Evolutionary conservation across 2,888 invertebrate genomes (phyloP), one percentile per base, ranked within the genome.

Genomic region (Hanleya hanleyi): DNA sequence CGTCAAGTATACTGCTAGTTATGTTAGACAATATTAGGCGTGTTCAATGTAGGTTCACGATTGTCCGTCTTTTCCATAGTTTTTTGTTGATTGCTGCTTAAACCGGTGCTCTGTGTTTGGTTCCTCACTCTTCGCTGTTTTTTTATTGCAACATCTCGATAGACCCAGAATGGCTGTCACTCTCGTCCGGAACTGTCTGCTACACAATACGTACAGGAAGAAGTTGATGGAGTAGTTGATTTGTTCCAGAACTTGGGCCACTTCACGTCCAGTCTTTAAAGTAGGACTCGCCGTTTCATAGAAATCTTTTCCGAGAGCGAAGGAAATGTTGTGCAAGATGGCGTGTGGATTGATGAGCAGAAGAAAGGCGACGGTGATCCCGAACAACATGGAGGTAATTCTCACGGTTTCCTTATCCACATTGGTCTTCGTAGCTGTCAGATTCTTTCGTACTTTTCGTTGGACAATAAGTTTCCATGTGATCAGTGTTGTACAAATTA

Each of bases 171-270:
- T 32, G 26, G 74, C 67, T 15, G 73, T 26, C 5, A 79, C 75
- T 0, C 77, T 61, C 12, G 62, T 64, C 15, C 84, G 72, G 66
- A 84, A 86, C 32, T 74, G 65, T n/a, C 68, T 61, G 26, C 83
- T 81, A 61, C 81, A 79, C n/a, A 83, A 68, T 3, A 84, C 78
- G 66, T 85, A 86, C 47, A 85, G 71, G 70, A 83, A 79, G 72
- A 86, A 86, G 73, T 86, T 86, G 69, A 83, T 77, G 37, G 84
- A 78, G 71, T 85, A 84, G 61, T 85, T 86, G 33, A 83, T 71
- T 67, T 82, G 83, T 38, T 86, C 85, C 62, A 84, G 67, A 18
- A 84, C 74, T 69, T 83, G 82, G 9, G 83, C 75, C 4, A 85
- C 68, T 62, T 84, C 82, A 15, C 83, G 71, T 49, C 75, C 81